These are phyloP conservation scores for Vespertilio murinus DNA, from an alignment of 2,797 vertebrate genomes.

Conservation along the genomic window DNA sequence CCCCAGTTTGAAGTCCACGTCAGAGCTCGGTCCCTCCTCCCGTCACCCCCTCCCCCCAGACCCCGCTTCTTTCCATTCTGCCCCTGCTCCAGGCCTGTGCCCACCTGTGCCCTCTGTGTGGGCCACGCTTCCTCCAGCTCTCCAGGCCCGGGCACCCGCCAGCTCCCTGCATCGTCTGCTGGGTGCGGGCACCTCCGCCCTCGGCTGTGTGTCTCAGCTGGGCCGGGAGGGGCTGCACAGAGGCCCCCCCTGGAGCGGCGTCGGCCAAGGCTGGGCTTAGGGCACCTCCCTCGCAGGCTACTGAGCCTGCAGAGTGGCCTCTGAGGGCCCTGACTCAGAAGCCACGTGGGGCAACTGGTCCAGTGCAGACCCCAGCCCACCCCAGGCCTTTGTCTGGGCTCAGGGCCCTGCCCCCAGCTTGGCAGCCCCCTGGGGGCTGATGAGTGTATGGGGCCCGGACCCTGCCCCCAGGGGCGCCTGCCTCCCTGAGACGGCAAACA, in stretches of 20 bases:
- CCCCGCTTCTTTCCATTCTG: background rate
- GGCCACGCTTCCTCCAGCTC: background rate
- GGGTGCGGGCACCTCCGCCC: background rate
- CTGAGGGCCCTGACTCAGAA: background rate
- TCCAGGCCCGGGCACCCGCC: background rate
- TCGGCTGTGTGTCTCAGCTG: background rate
- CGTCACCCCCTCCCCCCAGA: fast-evolving
- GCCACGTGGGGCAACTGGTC: background rate
- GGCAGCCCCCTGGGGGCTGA: background rate
- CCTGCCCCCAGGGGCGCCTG: background rate
- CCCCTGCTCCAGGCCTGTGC: background rate
- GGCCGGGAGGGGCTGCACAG: fast-evolving
- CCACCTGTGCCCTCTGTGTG: background rate
- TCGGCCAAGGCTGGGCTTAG: background rate
- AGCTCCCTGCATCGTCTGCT: fast-evolving
- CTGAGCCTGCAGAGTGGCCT: background rate
- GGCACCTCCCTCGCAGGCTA: fast-evolving
- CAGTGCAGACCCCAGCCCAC: background rate
- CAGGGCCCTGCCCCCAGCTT: background rate
- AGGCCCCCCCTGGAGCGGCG: background rate
- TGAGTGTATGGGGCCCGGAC: background rate
- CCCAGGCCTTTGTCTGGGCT: background rate
- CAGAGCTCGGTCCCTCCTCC: background rate
- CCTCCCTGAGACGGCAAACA: background rate
- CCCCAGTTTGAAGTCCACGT: background rate